Evolutionary conservation across 2,113 vertebrate genomes (phyloP), one percentile per base, ranked within the genome.

Genomic region (Caranx ignobilis): DNA sequence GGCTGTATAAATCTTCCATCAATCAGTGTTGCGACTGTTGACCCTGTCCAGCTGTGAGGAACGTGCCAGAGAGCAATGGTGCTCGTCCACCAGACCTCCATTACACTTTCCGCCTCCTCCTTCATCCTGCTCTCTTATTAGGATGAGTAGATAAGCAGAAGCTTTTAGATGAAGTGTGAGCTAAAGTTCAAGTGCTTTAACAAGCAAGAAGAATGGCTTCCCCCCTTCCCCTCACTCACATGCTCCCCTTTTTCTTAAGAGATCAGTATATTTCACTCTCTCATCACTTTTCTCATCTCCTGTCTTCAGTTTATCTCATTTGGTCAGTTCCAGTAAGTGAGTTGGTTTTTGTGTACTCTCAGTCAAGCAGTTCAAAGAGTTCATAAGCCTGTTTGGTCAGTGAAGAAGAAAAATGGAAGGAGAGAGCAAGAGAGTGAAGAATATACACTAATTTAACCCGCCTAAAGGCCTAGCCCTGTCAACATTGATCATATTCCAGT

Each of bases 1-100:
- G 7, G 71, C 4, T 26, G 54, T 64, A 74, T 89, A 71, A 88
- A 87, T 90, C 77, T 81, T 57, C 35, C 19, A 74, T 74, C 80
- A 76, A 83, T 91, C 79, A 63, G 71, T 37, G 70, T 35, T 37
- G 72, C 5, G 26, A 87, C 70, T 55, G n/a, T 64, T 91, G 88
- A 87, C 90, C 85, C 77, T 52, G 67, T 41, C 86, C 89, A 93
- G 89, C 91, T 91, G 91, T 60, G 81, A 66, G 84, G 77, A 88
- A 79, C 41, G 89, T 91, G 89, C 86, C 59, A 35, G 68, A 21
- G 45, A 10, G 81, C 81, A 57, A 72, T 66, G 45, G 83, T 68
- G 39, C 79, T 78, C 31, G 65, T 89, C 82, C 72, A 69, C 35
- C 57, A 18, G 60, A 70, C 72, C 84, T 72, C 64, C 39, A 11